Evolutionary conservation across 2,113 vertebrate genomes (phyloP).

Genomic region (Craseonycteris thonglongyai): DNA sequence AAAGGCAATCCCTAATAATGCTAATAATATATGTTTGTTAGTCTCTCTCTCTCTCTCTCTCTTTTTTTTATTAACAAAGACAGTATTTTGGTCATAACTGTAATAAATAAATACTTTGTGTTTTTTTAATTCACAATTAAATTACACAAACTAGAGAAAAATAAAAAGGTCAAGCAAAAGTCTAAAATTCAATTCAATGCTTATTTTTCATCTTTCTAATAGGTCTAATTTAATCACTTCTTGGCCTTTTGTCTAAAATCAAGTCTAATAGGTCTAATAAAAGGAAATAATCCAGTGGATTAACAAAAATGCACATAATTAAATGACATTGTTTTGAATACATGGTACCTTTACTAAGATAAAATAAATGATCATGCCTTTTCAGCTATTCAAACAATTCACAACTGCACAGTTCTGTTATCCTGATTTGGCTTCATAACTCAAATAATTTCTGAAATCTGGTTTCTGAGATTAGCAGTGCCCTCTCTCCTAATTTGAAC

Average conservation of each 20-base stretch:
- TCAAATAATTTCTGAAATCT: conserved; percentile 77
- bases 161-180: not conserved
- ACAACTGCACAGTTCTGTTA: not conserved
- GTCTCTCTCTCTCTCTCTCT: too few relatives aligned
- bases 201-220: conserved; percentile 45
- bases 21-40: not conserved
- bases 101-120: not conserved
- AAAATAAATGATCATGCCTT: conserved; percentile 44
- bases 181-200: not conserved
- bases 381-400: conserved; percentile 49
- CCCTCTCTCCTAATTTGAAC: conserved; percentile 80
- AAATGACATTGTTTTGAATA: conserved; percentile 55
- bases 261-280: conserved; percentile 23
- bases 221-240: too few relatives aligned
- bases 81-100: not conserved
- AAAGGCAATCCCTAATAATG: not conserved
- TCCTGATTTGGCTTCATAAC: conserved; percentile 59
- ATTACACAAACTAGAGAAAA: not conserved
- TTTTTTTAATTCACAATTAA: not conserved
- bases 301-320: conserved; percentile 20
- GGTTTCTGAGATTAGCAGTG: conserved; percentile 80
- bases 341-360: conserved; percentile 51
- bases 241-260: too few relatives aligned
- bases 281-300: conserved; percentile 13
- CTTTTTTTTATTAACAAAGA: not conserved